Evolutionary conservation across 2,888 invertebrate species (phyloP).

Genomic region (Perdita meconis): DNA sequence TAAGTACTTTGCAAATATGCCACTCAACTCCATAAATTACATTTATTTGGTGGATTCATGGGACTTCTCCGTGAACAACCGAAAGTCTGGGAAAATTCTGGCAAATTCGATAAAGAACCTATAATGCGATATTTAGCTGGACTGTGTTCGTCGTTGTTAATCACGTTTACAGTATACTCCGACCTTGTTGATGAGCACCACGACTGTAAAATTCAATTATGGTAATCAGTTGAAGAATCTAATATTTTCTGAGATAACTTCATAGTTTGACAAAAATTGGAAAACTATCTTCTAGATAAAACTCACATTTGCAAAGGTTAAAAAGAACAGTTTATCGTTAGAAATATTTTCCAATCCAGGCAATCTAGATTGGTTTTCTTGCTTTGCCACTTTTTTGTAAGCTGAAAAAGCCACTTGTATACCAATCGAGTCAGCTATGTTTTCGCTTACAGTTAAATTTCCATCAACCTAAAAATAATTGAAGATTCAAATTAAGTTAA

Average conservation of each 20-base stretch:
- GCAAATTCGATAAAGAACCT: constrained; percentile 44
- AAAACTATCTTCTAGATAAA: not conserved
- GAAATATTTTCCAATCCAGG: constrained; percentile 53
- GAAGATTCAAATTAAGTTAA: not conserved
- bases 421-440: constrained; percentile 64
- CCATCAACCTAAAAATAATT: constrained; percentile 27
- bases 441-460: constrained; percentile 51
- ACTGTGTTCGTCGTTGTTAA: constrained; percentile 47
- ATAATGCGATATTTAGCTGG: constrained; percentile 45
- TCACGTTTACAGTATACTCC: not conserved
- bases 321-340: constrained; percentile 63
- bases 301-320: constrained; percentile 65
- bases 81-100: constrained; percentile 34
- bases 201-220: constrained; percentile 35
- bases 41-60: constrained; percentile 54
- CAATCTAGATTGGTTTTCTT: constrained; percentile 40
- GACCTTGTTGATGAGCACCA: constrained; percentile 45
- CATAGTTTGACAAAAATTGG: not conserved
- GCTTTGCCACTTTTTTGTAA: constrained; percentile 35
- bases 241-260: not conserved
- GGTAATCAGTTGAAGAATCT: constrained; percentile 22
- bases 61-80: constrained; percentile 27
- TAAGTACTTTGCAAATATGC: too few relatives aligned
- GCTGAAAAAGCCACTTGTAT: constrained; percentile 50
- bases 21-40: constrained; percentile 39